Conservation (phyloP, 2,113 vertebrate genomes). For the Elgaria multicarinata region DNA sequence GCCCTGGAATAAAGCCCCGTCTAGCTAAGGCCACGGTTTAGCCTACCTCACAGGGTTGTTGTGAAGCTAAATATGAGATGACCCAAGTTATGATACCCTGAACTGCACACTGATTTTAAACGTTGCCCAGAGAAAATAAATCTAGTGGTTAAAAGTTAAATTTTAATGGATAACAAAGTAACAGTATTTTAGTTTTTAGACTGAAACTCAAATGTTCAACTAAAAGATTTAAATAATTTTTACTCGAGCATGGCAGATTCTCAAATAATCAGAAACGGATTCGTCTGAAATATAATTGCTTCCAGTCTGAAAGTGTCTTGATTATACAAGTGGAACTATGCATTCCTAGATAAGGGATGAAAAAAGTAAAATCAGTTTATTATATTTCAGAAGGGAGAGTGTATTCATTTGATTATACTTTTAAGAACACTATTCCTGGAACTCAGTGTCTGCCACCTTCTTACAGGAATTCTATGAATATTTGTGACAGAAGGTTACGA, state of each 20-base stretch:
- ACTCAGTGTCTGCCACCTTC: not conserved
- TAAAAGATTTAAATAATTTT: not conserved
- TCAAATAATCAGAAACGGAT: not conserved
- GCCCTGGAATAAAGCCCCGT: too few relatives aligned
- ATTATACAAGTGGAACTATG: rapidly evolving
- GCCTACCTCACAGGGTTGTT: not conserved
- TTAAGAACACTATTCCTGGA: rapidly evolving
- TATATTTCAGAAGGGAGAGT: not conserved
- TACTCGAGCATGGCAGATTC: not conserved
- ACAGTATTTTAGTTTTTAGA: not conserved
- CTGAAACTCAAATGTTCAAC: rapidly evolving
- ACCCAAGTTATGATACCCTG: not conserved
- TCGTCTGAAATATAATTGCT: not conserved
- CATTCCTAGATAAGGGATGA: not conserved
- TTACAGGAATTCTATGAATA: rapidly evolving
- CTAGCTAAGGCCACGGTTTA: too few relatives aligned
- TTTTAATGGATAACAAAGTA: not conserved
- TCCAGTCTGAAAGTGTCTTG: not conserved
- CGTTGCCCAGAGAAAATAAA: not conserved
- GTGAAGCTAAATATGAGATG: not conserved
- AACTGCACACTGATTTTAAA: not conserved
- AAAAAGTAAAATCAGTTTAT: not conserved
- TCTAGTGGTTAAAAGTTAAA: not conserved
- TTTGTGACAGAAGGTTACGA: not conserved
- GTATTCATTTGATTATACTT: not conserved